These are phyloP conservation scores for Trissolcus brochymenae DNA, from an alignment of 2,888 invertebrate genomes.

Conservation along the genomic window DNA sequence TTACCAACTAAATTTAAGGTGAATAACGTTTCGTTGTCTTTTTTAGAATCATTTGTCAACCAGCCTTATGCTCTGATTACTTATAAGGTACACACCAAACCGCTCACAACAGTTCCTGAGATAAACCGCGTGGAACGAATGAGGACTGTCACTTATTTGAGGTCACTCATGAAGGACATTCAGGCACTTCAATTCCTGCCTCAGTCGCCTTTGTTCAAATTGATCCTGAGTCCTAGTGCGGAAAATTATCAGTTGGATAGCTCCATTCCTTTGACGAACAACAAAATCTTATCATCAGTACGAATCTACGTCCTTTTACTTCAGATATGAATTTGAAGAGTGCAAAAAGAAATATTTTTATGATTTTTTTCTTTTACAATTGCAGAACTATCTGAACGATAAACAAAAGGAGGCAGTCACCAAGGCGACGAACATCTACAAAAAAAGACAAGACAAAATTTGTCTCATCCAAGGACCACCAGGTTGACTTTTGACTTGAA, in stretches of 20 bases:
- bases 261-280: no score
- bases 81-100: conserved; percentile 66
- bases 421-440: conserved; percentile 15
- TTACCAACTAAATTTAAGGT: not conserved
- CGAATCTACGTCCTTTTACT: no score
- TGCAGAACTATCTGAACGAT: conserved; percentile 24
- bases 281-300: no score
- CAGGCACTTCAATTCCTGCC: not conserved
- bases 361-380: not conserved
- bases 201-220: not conserved
- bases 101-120: conserved; percentile 11
- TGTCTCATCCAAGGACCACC: conserved; percentile 46
- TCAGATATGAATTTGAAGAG: not conserved
- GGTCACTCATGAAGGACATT: not conserved
- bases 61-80: conserved; percentile 65
- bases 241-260: conserved; percentile 67
- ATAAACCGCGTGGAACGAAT: conserved; percentile 65
- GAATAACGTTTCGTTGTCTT: conserved; percentile 5
- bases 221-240: not conserved
- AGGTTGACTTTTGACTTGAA: conserved; percentile 16
- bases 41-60: conserved; percentile 57
- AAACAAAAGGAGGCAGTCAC: conserved; percentile 31
- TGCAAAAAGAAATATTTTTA: not conserved
- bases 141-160: conserved; percentile 63
- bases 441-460: conserved; percentile 15